Evolutionary conservation across 1,140 invertebrate species (phyloP), one percentile per base, ranked within the genome.

Genomic region (Dinothrombium tinctorium): DNA sequence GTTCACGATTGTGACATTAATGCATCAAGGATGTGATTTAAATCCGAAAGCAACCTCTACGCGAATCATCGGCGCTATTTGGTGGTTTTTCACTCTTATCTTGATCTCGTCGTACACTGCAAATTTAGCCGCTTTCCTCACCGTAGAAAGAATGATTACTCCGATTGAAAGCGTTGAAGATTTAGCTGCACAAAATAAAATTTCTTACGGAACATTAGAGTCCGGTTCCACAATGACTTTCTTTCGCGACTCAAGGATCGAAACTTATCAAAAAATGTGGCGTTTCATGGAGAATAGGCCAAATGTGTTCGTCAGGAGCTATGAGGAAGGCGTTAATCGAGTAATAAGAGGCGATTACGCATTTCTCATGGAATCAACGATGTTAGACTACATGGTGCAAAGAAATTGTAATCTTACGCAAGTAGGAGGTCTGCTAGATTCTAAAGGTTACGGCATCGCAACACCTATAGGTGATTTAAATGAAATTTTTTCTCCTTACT

Each of bases 201-300:
- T 96, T 49, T 84, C 89, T 59, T 96, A 96, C 56, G 90, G 90
- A 4, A 80, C 79, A 14, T 60, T 92, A 11, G 70, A 75, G 54
- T 78, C 76, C 35, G 87, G 89, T 28, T 86, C 82, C 19, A 95
- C 83, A 0, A 77, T 77, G 6, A 73, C 76, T 32, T 90, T 90
- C 58, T 90, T 90, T 54, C 15, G 28, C 9, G 26, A 46, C 25
- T 51, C 53, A 21, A 49, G 53, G 28, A 45, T 57, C 28, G 41
- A 40, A 17, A 47, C 45, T 14, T 56, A 53, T 41, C 41, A 47
- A 43, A 45, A 46, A 20, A 54, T 57, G 49, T 49, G 43, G 40
- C 36, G 46, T 26, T 44, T 48, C 28, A 56, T 57, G 54, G 33
- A 50, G 35, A 45, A 48, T 3, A 66, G 72, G 33, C 38, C 48